Evolutionary conservation across 2,113 vertebrate species (phyloP), one percentile per base, ranked within the genome.

Genomic region (Erinaceus europaeus): DNA sequence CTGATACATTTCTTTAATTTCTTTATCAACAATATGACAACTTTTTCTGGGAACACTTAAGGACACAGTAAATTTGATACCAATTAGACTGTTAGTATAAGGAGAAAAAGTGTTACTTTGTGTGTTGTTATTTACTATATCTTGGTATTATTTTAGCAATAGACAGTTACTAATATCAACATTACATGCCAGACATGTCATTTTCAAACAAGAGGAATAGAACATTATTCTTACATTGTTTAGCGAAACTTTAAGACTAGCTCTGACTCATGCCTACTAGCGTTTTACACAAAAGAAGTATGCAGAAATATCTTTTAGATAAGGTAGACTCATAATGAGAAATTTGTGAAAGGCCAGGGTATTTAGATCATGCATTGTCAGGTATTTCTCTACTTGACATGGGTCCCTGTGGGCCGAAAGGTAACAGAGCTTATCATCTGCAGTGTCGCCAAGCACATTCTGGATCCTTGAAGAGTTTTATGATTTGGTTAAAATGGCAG

Each of bases 171-270:
- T 62, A 62, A 79, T 83, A 81, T 36, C 74, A 44, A 62, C 40
- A 82, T 65, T 71, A 75, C 1, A 79, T 40, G 75, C 36, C 27
- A 71, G 11, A 50, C 32, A n/a, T 89, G 12, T 85, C 61, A 74
- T 74, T 86, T 90, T 79, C 53, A 90, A 62, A 68, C 12, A 72
- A 84, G 20, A 81, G 14, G 57, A 90, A 71, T 27, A 76, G 40
- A 55, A 82, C 90, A 61, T 57, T 57, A 85, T 77, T 76, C 68
- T 72, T 84, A 84, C 15, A 76, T 73, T 75, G 34, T 46, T 84
- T 75, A 44, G 18, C 67, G 42, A 85, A 62, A 4, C 52, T 81
- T 68, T 25, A 72, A 38, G 71, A 84, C 25, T 34, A 36, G 34
- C 44, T 73, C 34, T 52, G 46, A 81, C 50, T 90, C 38, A 55